phyloP scores from a whole-genome alignment of 2,888 invertebrate genomes.

The Philaethria dido region DNA sequence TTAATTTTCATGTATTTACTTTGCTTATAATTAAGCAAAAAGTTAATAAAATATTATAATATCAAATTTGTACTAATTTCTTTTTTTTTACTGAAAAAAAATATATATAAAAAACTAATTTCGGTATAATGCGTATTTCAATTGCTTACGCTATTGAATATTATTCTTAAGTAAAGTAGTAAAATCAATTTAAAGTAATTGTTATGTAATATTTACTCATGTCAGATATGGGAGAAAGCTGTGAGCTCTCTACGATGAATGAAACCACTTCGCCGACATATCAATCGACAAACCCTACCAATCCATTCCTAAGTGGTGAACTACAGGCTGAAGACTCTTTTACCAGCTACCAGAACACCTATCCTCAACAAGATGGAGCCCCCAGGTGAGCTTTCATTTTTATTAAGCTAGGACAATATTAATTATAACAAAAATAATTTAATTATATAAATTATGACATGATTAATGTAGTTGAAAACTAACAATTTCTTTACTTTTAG shows the following conservation, averaged over 20 bases:
- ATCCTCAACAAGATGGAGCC: conserved; percentile 77
- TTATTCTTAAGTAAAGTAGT: neutral
- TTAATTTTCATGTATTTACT: neutral
- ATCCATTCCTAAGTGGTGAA: conserved; percentile 75
- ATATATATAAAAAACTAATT: no score
- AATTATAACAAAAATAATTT: neutral
- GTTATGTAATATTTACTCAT: conserved; percentile 16
- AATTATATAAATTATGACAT: neutral
- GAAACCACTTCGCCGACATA: conserved; percentile 75
- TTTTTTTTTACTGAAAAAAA: neutral
- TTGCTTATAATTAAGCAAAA: no score
- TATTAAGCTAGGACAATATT: conserved; percentile 45
- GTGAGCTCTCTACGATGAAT: conserved; percentile 85
- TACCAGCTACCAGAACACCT: conserved; percentile 80
- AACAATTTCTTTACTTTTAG: conserved; percentile 53
- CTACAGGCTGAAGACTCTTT: conserved; percentile 83
- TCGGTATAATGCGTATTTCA: neutral
- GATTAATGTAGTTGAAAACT: neutral
- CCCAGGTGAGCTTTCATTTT: conserved; percentile 55
- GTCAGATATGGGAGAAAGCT: conserved; percentile 79
- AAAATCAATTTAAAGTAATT: neutral
- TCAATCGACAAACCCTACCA: conserved; percentile 84
- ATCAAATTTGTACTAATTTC: neutral
- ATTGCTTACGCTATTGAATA: neutral
- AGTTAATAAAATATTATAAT: no score